Conservation (phyloP, 2,888 invertebrate genomes). For the Cryptosula pallasiana region DNA sequence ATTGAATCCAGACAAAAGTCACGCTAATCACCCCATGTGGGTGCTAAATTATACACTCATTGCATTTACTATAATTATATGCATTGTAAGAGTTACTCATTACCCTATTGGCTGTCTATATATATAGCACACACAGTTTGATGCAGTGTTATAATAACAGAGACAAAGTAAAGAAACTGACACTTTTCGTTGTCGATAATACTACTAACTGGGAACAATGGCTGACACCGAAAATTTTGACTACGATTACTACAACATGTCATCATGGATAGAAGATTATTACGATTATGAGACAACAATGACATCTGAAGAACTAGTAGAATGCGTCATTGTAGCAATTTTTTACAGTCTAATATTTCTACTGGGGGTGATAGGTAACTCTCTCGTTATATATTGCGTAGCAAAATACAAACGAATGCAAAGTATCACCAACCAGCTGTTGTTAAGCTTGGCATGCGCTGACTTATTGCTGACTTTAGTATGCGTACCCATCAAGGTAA, state of each 20-base stretch:
- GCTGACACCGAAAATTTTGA: not conserved
- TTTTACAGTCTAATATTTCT: slow-evolving; percentile 62
- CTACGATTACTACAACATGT: not conserved
- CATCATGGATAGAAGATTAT: not conserved
- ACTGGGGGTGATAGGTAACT: slow-evolving; percentile 61
- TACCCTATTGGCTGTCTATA: too few relatives aligned
- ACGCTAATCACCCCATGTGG: too few relatives aligned
- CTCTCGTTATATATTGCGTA: slow-evolving; percentile 60
- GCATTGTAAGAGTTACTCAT: too few relatives aligned
- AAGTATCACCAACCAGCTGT: slow-evolving; percentile 65
- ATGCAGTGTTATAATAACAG: too few relatives aligned
- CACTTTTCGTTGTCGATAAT: too few relatives aligned
- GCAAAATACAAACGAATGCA: slow-evolving; percentile 59
- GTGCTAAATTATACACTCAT: too few relatives aligned
- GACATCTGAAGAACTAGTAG: slow-evolving; percentile 52
- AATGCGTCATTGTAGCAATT: slow-evolving; percentile 59
- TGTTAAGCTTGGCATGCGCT: slow-evolving; percentile 65
- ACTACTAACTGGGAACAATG: too few relatives aligned
- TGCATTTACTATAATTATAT: too few relatives aligned
- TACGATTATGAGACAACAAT: not conserved
- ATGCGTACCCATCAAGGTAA: slow-evolving; percentile 69
- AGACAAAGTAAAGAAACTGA: too few relatives aligned
- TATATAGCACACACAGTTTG: too few relatives aligned
- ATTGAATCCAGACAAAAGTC: too few relatives aligned
- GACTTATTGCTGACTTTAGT: slow-evolving; percentile 66